phyloP scores from a whole-genome alignment of 2,797 vertebrate genomes.

The Chaenodraco wilsoni region DNA sequence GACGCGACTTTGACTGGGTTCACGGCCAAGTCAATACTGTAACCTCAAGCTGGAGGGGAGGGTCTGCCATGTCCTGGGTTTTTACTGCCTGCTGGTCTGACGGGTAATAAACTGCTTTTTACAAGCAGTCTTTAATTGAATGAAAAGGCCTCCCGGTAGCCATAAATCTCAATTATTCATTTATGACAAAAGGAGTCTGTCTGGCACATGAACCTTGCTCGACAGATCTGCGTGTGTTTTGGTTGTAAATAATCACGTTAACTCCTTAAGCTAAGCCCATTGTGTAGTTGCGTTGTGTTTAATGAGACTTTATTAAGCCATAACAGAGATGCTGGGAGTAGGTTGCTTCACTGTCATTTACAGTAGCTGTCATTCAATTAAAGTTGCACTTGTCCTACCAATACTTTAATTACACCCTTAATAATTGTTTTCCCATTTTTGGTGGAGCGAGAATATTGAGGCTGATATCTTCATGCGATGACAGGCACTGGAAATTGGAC shows the following conservation, averaged over 20 bases:
- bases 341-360: conserved; percentile 66
- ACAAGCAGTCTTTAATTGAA: conserved; percentile 75
- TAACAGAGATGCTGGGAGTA: conserved; percentile 41
- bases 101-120: conserved; percentile 78
- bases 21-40: conserved; percentile 56
- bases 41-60: conserved; percentile 52
- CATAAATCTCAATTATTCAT: conserved; percentile 76
- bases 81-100: conserved; percentile 64
- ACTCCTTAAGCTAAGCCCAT: conserved; percentile 43
- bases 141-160: conserved; percentile 69
- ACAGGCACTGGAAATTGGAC: conserved; percentile 28
- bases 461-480: conserved; percentile 54
- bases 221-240: conserved; percentile 42
- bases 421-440: conserved; percentile 82
- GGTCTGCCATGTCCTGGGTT: conserved; percentile 50
- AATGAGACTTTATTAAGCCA: conserved; percentile 63
- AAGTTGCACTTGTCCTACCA: conserved; percentile 82
- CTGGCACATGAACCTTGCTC: conserved; percentile 50
- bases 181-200: conserved; percentile 70
- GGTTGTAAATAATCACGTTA: conserved; percentile 44
- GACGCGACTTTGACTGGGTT: conserved; percentile 52
- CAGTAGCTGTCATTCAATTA: conserved; percentile 79
- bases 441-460: conserved; percentile 64
- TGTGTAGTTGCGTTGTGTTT: conserved; percentile 45
- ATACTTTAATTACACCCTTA: conserved; percentile 84